Conservation (phyloP, 2,888 invertebrate species). For the Tetramorium bicarinatum region DNA sequence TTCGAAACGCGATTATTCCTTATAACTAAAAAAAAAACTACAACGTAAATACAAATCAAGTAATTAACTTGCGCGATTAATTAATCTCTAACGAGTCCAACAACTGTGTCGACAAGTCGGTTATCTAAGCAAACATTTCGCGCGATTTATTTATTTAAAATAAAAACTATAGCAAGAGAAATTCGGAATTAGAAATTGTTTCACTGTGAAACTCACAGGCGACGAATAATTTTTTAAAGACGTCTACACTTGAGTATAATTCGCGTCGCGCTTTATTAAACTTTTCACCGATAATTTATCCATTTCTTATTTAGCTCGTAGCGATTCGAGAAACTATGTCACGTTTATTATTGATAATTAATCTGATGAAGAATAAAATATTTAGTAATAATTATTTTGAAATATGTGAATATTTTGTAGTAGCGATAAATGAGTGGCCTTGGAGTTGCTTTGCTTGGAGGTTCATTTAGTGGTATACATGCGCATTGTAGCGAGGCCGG, state of each 20-base stretch:
- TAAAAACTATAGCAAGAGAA: not conserved
- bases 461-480: not conserved
- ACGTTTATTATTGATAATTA: not conserved
- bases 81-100: not conserved
- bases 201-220: not conserved
- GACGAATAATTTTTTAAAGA: not conserved
- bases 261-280: not conserved
- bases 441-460: not conserved
- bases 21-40: not conserved
- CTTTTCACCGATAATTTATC: not conserved
- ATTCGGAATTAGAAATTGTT: not conserved
- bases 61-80: slow-evolving; percentile 8
- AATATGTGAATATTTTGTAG: not conserved
- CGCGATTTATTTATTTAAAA: slow-evolving; percentile 11
- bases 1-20: slow-evolving; percentile 4
- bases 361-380: not conserved
- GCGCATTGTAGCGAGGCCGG: not conserved
- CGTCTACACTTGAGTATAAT: not conserved
- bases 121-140: not conserved
- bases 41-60: not conserved
- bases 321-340: not conserved
- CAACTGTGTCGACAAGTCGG: not conserved
- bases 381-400: not conserved
- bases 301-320: not conserved
- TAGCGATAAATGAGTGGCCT: not conserved